These are phyloP conservation scores for Chaitophorus viminalis DNA, from an alignment of 2,888 invertebrate species.

Conservation along the genomic window DNA sequence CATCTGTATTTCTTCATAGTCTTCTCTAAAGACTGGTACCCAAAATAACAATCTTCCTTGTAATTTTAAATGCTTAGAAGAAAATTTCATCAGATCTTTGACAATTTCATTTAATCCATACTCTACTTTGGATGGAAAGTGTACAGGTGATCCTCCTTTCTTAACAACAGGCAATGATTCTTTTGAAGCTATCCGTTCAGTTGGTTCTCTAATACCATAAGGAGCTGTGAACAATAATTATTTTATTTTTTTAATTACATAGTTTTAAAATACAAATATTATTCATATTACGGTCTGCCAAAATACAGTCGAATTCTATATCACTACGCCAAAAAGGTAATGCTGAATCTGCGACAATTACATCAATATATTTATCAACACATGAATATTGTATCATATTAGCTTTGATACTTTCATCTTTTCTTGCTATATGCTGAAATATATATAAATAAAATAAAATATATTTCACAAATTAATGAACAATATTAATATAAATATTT, in stretches of 20 bases:
- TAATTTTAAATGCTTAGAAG: constrained; percentile 79
- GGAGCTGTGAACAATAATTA: constrained; percentile 77
- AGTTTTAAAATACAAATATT: background rate
- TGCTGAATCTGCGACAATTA: constrained; percentile 92
- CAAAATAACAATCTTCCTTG: constrained; percentile 91
- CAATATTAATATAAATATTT: background rate
- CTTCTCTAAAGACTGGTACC: constrained; percentile 87
- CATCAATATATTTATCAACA: constrained; percentile 81
- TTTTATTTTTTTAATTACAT: constrained; percentile 4
- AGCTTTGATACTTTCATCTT: constrained; percentile 85
- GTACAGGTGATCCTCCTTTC: constrained; percentile 72
- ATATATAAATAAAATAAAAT: background rate
- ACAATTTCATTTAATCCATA: constrained; percentile 87
- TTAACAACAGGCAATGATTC: constrained; percentile 74
- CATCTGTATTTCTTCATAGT: constrained; percentile 77
- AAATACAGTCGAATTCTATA: constrained; percentile 86
- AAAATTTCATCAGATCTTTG: constrained; percentile 84
- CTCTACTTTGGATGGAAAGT: constrained; percentile 79
- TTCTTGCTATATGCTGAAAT: constrained; percentile 65
- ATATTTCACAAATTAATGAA: background rate
- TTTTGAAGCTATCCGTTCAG: constrained; percentile 80
- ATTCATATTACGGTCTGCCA: constrained; percentile 88
- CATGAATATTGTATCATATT: constrained; percentile 92
- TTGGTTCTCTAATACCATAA: constrained; percentile 95
- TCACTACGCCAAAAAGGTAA: constrained; percentile 79